phyloP scores from a whole-genome alignment of 2,888 invertebrate species.

The Diaperis boleti region DNA sequence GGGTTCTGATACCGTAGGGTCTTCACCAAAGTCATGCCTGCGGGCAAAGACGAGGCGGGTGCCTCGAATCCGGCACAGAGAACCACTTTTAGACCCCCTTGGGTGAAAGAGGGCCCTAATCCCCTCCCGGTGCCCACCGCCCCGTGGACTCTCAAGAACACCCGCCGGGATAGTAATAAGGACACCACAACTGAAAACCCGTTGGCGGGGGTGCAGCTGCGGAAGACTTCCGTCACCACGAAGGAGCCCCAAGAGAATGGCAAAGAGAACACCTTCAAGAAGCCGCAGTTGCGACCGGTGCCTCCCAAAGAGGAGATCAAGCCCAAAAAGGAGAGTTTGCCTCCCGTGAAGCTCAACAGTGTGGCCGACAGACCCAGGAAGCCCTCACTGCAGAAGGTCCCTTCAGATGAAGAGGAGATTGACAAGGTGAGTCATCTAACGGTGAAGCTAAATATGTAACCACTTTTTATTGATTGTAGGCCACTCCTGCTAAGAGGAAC shows the following conservation, averaged over 20 bases:
- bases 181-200: constrained; percentile 47
- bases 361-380: constrained; percentile 58
- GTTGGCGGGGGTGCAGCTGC: constrained; percentile 55
- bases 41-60: constrained; percentile 68
- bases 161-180: constrained; percentile 55
- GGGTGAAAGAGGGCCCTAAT: constrained; percentile 78
- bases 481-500: constrained; percentile 60
- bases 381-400: constrained; percentile 46
- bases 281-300: constrained; percentile 62
- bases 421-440: constrained; percentile 56
- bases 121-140: constrained; percentile 71
- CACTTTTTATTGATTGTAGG: too few relatives aligned
- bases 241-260: constrained; percentile 62
- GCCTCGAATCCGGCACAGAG: constrained; percentile 68
- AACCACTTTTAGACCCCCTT: constrained; percentile 80
- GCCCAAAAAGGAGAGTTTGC: constrained; percentile 48
- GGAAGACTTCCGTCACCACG: constrained; percentile 56
- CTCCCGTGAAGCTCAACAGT: constrained; percentile 62
- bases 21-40: constrained; percentile 66
- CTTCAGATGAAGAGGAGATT: constrained; percentile 53
- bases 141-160: constrained; percentile 73
- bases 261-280: constrained; percentile 62
- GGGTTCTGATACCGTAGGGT: too few relatives aligned
- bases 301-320: constrained; percentile 58
- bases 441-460: too few relatives aligned